These are phyloP conservation scores for Tokudaia muenninki DNA, from an alignment of 2,797 vertebrate species.

Conservation along the genomic window DNA sequence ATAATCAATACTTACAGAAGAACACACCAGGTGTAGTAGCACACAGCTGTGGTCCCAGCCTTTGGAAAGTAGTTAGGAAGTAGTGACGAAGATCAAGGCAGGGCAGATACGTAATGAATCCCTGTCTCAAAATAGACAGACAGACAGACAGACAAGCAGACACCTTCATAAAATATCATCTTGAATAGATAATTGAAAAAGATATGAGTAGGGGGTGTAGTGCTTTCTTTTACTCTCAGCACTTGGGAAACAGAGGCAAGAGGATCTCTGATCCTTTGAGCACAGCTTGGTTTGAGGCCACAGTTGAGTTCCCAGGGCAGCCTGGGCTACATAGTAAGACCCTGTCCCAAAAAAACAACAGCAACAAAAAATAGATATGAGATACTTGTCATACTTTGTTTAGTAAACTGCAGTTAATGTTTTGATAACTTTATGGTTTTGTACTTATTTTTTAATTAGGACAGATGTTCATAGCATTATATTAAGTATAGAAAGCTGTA, in stretches of 20 bases:
- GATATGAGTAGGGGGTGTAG: neutral
- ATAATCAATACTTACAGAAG: neutral
- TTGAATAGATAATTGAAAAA: neutral
- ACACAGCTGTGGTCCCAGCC: no score
- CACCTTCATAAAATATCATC: constrained; percentile 10
- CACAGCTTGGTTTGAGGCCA: neutral
- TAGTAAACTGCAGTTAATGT: neutral
- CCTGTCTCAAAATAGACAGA: neutral
- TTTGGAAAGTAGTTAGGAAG: neutral
- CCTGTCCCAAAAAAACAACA: neutral
- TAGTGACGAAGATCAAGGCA: neutral
- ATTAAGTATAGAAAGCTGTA: neutral
- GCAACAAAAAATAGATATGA: neutral
- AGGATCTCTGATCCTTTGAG: neutral
- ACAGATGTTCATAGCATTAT: neutral
- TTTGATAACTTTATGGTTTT: neutral
- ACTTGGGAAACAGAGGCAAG: neutral
- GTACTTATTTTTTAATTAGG: neutral
- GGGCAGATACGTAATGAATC: neutral
- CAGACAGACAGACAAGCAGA: neutral
- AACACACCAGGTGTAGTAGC: neutral
- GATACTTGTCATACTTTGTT: neutral
- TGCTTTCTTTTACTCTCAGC: neutral
- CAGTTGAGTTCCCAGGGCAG: neutral
- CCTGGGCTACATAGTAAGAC: neutral